A percentile compares a stretch with the other conserved stretches of the same genome.
These are phyloP conservation scores for Cyclargus thomasi DNA, from an alignment of 1,140 invertebrate genomes.

Conservation along the genomic window DNA sequence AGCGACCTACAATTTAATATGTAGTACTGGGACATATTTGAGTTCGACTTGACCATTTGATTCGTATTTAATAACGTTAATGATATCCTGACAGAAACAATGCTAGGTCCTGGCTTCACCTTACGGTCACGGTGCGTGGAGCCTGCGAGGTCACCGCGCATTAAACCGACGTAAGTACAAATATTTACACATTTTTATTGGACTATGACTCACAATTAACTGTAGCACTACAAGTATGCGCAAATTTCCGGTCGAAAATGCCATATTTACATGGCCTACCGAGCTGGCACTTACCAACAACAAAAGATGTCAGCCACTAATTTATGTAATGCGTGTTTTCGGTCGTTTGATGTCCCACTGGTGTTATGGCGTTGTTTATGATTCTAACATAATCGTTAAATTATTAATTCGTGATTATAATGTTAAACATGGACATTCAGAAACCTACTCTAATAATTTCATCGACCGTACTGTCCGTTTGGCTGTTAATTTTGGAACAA, in stretches of 20 bases:
- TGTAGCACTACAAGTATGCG: conserved; percentile 37
- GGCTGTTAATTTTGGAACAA: too few relatives aligned
- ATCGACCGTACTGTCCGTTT: too few relatives aligned
- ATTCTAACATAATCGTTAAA: not conserved
- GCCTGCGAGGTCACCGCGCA: not conserved
- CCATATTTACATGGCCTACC: conserved; percentile 28
- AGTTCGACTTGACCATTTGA: not conserved
- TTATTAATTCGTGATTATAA: not conserved
- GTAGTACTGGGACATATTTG: too few relatives aligned
- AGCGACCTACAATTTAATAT: too few relatives aligned
- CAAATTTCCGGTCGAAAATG: conserved; percentile 41
- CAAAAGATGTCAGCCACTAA: not conserved
- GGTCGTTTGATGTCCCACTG: not conserved
- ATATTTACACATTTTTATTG: conserved; percentile 19
- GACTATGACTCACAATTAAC: conserved; percentile 36
- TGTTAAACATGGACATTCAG: not conserved
- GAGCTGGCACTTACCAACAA: conserved; percentile 17
- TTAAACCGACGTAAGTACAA: not conserved
- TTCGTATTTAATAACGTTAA: not conserved
- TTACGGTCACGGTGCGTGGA: not conserved
- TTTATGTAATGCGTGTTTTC: not conserved
- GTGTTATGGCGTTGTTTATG: not conserved
- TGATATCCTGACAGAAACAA: conserved; percentile 1
- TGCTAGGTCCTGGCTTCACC: not conserved
- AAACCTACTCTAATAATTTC: too few relatives aligned